Evolutionary conservation across 2,113 vertebrate genomes (phyloP), one percentile per base, ranked within the genome.

Genomic region (Reinhardtius hippoglossoides): DNA sequence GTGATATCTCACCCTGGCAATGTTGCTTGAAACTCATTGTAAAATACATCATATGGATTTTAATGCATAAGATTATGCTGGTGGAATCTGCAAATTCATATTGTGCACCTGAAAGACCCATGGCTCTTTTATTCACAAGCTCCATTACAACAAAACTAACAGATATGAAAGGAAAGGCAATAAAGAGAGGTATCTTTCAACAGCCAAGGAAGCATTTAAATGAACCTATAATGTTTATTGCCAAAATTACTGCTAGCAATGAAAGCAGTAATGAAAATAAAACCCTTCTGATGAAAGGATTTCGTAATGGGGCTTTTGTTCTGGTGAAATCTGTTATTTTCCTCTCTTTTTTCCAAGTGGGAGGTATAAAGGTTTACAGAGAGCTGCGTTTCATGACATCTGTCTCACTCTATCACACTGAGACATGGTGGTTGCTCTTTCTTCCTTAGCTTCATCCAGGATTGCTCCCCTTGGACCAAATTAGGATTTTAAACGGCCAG

Each of bases 31-130:
- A 62, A 71, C 5, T 7, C 23, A 58, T 9, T 37, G n/a, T 58
- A 65, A 69, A 60, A 68, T 64, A 52, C 12, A 76, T 58, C 15
- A 55, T 31, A 57, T 61, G 3, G 54, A 64, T 21, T 71, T 15
- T 52, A 8, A 27, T 52, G 1, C 21, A 62, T 9, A 7, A 2
- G 1, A 3, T 44, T 50, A 37, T n/a, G 8, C 15, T 35, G 12
- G 10, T 21, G 46, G 37, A 44, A 20, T 7, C 2, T 24, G 15
- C 6, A 58, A 57, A 18, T 71, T 23, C 7, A 54, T 56, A 48
- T 6, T 48, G 18, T 27, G 12, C 8, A 9, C 10, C 26, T 24
- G 5, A 52, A 48, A 70, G 66, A 68, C n/a, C 16, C 35, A 21
- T 27, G 16, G 46, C 59, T 44, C 20, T 62, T 75, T 62, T 18